Evolutionary conservation across 2,113 vertebrate genomes (phyloP).

Genomic region (Neolamprologus cancellatus): DNA sequence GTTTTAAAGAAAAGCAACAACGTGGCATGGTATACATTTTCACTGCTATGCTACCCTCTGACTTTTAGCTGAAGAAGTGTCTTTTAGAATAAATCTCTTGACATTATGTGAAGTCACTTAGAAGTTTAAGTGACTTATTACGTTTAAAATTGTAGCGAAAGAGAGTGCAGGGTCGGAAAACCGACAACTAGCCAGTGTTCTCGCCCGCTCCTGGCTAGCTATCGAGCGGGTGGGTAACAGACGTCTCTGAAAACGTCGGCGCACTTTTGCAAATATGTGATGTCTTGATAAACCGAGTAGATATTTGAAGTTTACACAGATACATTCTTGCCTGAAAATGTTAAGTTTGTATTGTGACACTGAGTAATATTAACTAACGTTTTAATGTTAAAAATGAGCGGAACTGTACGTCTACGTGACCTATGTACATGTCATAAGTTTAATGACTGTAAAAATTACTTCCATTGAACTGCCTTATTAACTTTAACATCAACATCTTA

Average conservation of each 20-base stretch:
- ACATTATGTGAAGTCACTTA: background rate
- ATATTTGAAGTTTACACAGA: background rate
- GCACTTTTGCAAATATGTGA: accelerated
- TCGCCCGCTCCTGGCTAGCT: accelerated
- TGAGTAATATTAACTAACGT: background rate
- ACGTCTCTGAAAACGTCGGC: accelerated
- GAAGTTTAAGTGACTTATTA: background rate
- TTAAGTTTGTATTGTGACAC: background rate
- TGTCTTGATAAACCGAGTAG: background rate
- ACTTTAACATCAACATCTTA: accelerated
- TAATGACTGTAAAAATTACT: accelerated
- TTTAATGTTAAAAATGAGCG: background rate
- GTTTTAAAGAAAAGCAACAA: background rate
- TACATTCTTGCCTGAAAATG: background rate
- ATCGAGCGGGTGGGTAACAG: background rate
- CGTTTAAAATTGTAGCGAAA: background rate
- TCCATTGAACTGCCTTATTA: background rate
- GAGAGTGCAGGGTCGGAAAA: background rate
- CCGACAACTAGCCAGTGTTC: background rate
- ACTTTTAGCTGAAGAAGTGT: background rate
- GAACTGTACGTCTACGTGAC: accelerated
- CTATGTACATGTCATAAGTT: background rate
- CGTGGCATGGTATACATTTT: background rate
- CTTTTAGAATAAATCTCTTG: background rate
- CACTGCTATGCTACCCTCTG: background rate